Evolutionary conservation across 1,140 invertebrate genomes (phyloP).

Genomic region (Melanaphis sacchari): DNA sequence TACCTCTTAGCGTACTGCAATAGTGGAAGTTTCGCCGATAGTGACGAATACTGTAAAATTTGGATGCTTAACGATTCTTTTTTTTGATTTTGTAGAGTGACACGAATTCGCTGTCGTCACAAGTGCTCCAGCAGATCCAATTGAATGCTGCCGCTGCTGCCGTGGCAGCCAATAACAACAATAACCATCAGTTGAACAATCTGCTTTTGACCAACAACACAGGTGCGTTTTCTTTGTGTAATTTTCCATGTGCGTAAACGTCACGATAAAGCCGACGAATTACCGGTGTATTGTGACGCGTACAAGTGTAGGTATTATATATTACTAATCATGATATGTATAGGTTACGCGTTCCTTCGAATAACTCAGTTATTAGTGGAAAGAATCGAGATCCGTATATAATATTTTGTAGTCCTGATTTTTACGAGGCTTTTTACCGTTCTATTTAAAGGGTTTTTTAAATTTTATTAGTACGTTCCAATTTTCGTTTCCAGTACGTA

Average conservation of each 20-base stretch:
- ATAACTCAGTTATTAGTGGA: background rate
- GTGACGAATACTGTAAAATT: background rate
- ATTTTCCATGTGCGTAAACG: background rate
- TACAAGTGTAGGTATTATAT: background rate
- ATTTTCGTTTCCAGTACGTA: background rate
- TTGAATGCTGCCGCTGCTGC: conserved; percentile 36
- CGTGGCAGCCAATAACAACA: conserved; percentile 43
- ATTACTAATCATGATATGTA: background rate
- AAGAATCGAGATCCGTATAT: background rate
- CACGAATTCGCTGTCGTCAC: conserved; percentile 57
- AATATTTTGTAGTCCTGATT: background rate
- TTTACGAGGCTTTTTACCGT: background rate
- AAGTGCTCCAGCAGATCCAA: conserved; percentile 54
- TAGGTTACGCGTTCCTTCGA: background rate
- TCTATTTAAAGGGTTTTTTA: background rate
- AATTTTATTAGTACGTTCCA: background rate
- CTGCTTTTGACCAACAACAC: conserved; percentile 41
- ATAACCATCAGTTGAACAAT: conserved; percentile 21
- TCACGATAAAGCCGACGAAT: background rate
- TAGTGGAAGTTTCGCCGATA: background rate
- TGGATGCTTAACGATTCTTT: background rate
- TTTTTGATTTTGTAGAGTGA: conserved; percentile 59
- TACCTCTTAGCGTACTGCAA: background rate
- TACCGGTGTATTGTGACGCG: background rate
- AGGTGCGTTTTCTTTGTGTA: background rate